Evolutionary conservation across 2,797 vertebrate genomes (phyloP).

Genomic region (Paguma larvata): DNA sequence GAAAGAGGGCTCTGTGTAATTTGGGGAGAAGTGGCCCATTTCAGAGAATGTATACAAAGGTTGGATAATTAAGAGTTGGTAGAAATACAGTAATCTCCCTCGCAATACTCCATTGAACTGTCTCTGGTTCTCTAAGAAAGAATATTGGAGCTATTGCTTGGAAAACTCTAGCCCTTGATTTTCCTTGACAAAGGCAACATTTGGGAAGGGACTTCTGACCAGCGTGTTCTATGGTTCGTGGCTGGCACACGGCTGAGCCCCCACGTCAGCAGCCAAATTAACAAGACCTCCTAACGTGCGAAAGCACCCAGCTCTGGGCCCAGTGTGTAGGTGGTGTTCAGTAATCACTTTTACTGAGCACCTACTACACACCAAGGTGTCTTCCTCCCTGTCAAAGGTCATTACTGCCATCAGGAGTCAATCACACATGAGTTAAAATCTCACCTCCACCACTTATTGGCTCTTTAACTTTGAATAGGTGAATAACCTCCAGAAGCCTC

Average conservation of each 20-base stretch:
- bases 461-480: background rate
- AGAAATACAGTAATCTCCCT: background rate
- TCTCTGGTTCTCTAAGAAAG: background rate
- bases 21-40: slow-evolving; percentile 25
- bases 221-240: background rate
- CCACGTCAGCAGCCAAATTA: background rate
- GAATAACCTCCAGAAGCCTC: background rate
- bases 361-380: no score
- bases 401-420: background rate
- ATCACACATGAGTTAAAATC: background rate
- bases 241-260: background rate
- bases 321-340: background rate
- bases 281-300: background rate
- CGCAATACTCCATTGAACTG: background rate
- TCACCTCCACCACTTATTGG: background rate
- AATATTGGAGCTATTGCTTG: background rate
- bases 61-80: slow-evolving; percentile 46
- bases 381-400: background rate
- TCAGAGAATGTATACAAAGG: slow-evolving; percentile 11
- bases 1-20: background rate
- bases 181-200: slow-evolving; percentile 37
- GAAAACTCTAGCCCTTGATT: slow-evolving; percentile 11
- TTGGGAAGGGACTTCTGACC: background rate
- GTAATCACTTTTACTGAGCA: background rate
- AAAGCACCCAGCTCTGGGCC: background rate